phyloP scores from a whole-genome alignment of 2,888 invertebrate genomes.

The Torymus tubicola region DNA sequence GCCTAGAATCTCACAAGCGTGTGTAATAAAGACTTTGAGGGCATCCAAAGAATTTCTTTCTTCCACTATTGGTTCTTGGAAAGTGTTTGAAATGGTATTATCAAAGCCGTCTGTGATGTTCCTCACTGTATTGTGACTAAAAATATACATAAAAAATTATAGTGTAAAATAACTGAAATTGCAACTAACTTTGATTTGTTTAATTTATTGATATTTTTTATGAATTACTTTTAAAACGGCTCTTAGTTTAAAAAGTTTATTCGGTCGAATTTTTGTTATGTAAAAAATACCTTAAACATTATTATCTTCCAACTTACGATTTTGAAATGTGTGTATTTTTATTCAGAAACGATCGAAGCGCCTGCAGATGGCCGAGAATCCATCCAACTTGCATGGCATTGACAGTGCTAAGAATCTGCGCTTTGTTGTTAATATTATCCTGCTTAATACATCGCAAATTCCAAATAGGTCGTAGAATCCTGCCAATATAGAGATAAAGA shows the following conservation, averaged over 20 bases:
- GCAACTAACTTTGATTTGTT: too few relatives aligned
- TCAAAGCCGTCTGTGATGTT: constrained; percentile 70
- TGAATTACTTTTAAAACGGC: too few relatives aligned
- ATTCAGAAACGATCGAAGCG: constrained; percentile 86
- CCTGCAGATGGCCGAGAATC: constrained; percentile 86
- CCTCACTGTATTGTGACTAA: constrained; percentile 64
- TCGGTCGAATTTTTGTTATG: too few relatives aligned
- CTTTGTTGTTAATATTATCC: constrained; percentile 68
- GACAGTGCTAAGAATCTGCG: constrained; percentile 70
- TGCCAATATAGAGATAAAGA: constrained; percentile 91
- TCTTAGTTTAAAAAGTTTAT: too few relatives aligned
- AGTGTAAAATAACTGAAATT: too few relatives aligned
- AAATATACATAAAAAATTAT: constrained; percentile 21
- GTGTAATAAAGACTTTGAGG: constrained; percentile 84
- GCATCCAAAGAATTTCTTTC: constrained; percentile 88
- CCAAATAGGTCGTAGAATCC: constrained; percentile 95
- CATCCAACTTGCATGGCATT: constrained; percentile 74
- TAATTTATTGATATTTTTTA: too few relatives aligned
- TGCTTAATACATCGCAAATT: constrained; percentile 85
- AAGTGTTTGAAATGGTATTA: constrained; percentile 65
- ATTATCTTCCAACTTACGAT: constrained; percentile 61
- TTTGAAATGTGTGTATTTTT: constrained; percentile 80
- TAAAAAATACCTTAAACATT: too few relatives aligned
- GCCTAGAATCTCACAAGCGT: constrained; percentile 92
- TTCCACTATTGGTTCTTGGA: constrained; percentile 77